A percentile compares a stretch with the other conserved stretches of the same genome.
These are phyloP conservation scores for Hedychridium roseum DNA, from an alignment of 2,888 invertebrate genomes.

Conservation along the genomic window DNA sequence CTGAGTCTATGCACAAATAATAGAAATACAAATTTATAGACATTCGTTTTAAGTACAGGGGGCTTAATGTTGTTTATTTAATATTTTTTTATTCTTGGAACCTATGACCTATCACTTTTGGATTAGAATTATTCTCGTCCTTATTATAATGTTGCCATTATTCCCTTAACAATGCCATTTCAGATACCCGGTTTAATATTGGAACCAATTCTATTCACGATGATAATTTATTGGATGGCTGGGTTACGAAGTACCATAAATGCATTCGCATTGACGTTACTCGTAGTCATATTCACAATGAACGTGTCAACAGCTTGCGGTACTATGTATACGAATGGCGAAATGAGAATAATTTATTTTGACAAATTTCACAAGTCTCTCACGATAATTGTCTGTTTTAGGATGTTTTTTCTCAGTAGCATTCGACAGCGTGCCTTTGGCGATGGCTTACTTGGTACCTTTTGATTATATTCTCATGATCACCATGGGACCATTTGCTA, in stretches of 20 bases:
- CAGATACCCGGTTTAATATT: constrained; percentile 86
- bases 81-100: no score
- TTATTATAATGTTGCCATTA: no score
- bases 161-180: no score
- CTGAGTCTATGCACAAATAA: no score
- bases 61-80: no score
- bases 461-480: constrained; percentile 88
- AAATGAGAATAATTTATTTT: neutral
- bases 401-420: constrained; percentile 86
- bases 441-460: constrained; percentile 85
- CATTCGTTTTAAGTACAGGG: no score
- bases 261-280: constrained; percentile 75
- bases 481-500: constrained; percentile 85
- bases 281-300: constrained; percentile 79
- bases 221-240: constrained; percentile 86
- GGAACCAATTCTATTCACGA: constrained; percentile 82
- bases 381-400: constrained; percentile 53
- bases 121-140: no score
- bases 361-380: neutral
- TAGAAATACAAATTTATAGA: no score
- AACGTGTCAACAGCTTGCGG: constrained; percentile 90
- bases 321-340: constrained; percentile 56
- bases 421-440: constrained; percentile 80
- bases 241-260: constrained; percentile 76
- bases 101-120: no score